Evolutionary conservation across 2,888 invertebrate genomes (phyloP).

Genomic region (Caenorhabditis becei): DNA sequence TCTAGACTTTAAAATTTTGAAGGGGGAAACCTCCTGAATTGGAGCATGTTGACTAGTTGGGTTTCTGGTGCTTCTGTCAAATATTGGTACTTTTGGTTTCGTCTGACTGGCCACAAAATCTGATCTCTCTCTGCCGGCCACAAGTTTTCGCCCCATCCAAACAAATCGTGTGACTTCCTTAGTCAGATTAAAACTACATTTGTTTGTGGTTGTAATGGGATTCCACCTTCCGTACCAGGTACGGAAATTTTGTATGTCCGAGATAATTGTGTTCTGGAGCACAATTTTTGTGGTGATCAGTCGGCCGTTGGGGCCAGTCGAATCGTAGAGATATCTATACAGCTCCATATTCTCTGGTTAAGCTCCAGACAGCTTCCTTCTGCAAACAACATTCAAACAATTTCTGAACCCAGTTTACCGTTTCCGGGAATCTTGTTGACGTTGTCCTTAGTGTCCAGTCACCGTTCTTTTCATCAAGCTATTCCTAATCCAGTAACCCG

Average conservation of each 20-base stretch:
- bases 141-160: neutral
- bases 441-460: neutral
- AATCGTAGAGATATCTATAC: too few species aligned
- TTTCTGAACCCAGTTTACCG: too few species aligned
- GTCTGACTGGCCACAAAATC: conserved; percentile 8
- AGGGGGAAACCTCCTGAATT: neutral
- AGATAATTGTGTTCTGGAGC: neutral
- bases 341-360: too few species aligned
- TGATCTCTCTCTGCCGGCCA: conserved; percentile 16
- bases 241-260: neutral
- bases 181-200: conserved; percentile 32
- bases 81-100: neutral
- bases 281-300: neutral
- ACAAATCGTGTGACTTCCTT: conserved; percentile 7
- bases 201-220: neutral
- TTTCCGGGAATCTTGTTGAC: too few species aligned
- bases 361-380: too few species aligned
- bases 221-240: neutral
- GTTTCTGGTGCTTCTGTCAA: neutral
- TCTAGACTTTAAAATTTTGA: neutral
- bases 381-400: too few species aligned
- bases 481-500: neutral
- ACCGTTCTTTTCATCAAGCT: neutral
- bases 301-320: too few species aligned
- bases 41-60: neutral